A percentile compares a stretch with the other conserved stretches of the same genome.
phyloP scores from a whole-genome alignment of 2,888 invertebrate genomes.

The Clunio marinus region DNA sequence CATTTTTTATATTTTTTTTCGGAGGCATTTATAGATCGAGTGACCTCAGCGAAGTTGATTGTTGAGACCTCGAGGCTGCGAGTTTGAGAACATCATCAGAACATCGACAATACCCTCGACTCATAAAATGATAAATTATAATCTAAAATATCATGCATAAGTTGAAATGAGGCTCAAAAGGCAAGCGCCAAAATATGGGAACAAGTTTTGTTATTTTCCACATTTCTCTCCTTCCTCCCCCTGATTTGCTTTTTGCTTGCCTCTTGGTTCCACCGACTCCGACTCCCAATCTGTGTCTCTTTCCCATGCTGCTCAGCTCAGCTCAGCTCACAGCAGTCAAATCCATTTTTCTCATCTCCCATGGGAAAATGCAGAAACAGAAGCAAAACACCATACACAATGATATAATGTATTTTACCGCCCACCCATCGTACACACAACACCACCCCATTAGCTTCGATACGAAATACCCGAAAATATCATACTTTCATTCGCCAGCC shows the following conservation, averaged over 20 bases:
- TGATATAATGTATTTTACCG: conserved; percentile 38
- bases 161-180: neutral
- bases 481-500: conserved; percentile 30
- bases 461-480: conserved; percentile 36
- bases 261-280: neutral
- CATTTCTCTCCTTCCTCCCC: neutral
- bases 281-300: neutral
- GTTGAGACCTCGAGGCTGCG: neutral
- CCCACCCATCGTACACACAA: conserved; percentile 13
- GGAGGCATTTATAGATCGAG: conserved; percentile 30
- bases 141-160: conserved; percentile 35
- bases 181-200: conserved; percentile 37
- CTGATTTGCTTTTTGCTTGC: too few relatives aligned
- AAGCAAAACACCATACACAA: conserved; percentile 39
- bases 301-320: conserved; percentile 27
- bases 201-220: conserved; percentile 35
- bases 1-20: too few relatives aligned
- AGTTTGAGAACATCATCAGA: neutral
- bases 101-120: conserved; percentile 29
- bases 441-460: conserved; percentile 10
- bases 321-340: too few relatives aligned
- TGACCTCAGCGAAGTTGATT: neutral
- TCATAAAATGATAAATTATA: conserved; percentile 39
- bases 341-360: conserved; percentile 36
- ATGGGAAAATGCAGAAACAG: conserved; percentile 36